Evolutionary conservation across 2,113 vertebrate genomes (phyloP).

Genomic region (Stegastes partitus): DNA sequence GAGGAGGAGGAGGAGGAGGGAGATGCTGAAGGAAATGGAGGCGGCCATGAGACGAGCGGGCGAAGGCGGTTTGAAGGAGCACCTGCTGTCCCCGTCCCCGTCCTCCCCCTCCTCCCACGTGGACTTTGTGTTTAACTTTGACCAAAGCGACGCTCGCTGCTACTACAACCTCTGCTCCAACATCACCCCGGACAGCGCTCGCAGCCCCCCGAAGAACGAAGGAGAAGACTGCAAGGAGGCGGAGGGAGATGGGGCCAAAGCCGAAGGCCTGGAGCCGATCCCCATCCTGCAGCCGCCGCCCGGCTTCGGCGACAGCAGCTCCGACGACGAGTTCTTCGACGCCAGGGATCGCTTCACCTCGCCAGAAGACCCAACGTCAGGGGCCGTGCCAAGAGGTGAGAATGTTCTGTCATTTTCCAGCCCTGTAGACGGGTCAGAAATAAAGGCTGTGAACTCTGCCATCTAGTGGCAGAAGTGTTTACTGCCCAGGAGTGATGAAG

Average conservation of each 20-base stretch:
- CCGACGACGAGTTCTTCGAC: slow-evolving; percentile 96
- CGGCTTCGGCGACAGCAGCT: slow-evolving; percentile 93
- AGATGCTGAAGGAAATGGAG: slow-evolving; percentile 38
- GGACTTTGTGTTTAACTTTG: slow-evolving; percentile 83
- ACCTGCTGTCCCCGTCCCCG: background rate
- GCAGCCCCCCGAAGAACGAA: slow-evolving; percentile 54
- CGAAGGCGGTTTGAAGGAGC: slow-evolving; percentile 30
- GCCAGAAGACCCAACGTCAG: slow-evolving; percentile 76
- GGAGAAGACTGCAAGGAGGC: background rate
- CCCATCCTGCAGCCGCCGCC: slow-evolving; percentile 86
- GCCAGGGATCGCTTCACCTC: slow-evolving; percentile 90
- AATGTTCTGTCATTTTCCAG: background rate
- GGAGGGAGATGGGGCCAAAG: background rate
- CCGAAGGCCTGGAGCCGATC: slow-evolving; percentile 29
- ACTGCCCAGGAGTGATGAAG: background rate
- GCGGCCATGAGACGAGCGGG: slow-evolving; percentile 13
- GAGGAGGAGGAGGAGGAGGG: slow-evolving; percentile 51
- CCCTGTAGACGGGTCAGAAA: background rate
- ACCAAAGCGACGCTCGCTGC: slow-evolving; percentile 79
- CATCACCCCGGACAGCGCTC: slow-evolving; percentile 86
- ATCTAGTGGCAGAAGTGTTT: slow-evolving; percentile 52
- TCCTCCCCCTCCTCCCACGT: slow-evolving; percentile 39
- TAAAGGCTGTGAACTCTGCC: slow-evolving; percentile 29
- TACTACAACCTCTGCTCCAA: slow-evolving; percentile 90
- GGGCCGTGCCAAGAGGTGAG: slow-evolving; percentile 69